Evolutionary conservation across 1,140 invertebrate genomes (phyloP).

Genomic region (Chelonus insularis): DNA sequence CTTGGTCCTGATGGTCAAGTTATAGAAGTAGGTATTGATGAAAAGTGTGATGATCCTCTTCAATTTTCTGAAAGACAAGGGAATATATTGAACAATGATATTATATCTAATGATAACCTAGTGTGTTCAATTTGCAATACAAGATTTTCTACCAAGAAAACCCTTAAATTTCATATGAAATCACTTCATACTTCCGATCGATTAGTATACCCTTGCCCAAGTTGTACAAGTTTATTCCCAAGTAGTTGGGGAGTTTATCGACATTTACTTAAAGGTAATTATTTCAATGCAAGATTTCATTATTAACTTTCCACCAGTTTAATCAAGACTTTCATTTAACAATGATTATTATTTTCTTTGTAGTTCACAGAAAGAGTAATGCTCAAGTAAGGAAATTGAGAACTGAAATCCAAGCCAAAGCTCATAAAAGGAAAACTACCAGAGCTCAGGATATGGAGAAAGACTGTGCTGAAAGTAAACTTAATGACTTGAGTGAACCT

Average conservation of each 20-base stretch:
- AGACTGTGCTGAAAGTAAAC: conserved; percentile 15
- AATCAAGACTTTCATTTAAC: neutral
- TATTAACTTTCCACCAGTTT: neutral
- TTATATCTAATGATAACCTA: conserved; percentile 15
- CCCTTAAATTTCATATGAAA: conserved; percentile 70
- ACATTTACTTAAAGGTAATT: conserved; percentile 69
- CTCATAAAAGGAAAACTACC: conserved; percentile 60
- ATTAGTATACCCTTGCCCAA: conserved; percentile 69
- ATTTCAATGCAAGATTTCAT: neutral
- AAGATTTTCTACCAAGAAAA: conserved; percentile 72
- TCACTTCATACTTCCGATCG: conserved; percentile 68
- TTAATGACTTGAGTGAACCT: conserved; percentile 10
- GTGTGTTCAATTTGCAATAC: conserved; percentile 61
- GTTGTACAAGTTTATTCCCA: conserved; percentile 69
- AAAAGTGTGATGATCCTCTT: conserved; percentile 24
- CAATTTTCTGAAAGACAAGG: neutral
- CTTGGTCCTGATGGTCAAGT: conserved; percentile 67
- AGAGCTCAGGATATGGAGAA: conserved; percentile 31
- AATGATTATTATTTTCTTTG: conserved; percentile 20
- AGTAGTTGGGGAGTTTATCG: conserved; percentile 72
- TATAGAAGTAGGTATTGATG: conserved; percentile 32
- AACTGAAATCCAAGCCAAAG: conserved; percentile 64
- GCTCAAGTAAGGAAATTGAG: conserved; percentile 65
- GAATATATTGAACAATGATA: neutral
- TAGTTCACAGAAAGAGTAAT: conserved; percentile 62